Conservation (phyloP, 2,113 vertebrate species). For the Microcebus jonahi region DNA sequence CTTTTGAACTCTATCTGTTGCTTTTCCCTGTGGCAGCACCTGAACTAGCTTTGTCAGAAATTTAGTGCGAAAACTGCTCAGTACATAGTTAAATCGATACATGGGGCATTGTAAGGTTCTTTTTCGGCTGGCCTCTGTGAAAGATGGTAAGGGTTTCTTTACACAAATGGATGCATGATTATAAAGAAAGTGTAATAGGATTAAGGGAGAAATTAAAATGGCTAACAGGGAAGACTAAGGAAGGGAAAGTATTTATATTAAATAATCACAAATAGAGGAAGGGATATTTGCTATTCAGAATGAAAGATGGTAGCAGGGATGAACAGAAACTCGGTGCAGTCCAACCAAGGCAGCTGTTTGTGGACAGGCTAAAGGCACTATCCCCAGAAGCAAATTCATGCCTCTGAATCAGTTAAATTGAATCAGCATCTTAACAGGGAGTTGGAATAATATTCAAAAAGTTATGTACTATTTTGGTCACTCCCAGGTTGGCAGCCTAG, state of each 20-base stretch:
- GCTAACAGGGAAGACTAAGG: neutral
- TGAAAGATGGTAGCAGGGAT: neutral
- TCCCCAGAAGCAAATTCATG: neutral
- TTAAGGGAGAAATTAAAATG: neutral
- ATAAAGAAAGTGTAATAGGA: neutral
- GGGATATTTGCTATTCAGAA: no score
- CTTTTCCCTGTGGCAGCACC: neutral
- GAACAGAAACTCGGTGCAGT: neutral
- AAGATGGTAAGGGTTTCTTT: neutral
- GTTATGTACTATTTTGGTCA: rapidly evolving
- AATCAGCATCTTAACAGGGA: neutral
- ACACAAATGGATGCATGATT: neutral
- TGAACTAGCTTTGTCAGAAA: neutral
- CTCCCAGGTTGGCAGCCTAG: no score
- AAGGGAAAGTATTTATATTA: neutral
- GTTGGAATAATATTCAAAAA: neutral
- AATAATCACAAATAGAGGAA: neutral
- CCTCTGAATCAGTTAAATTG: rapidly evolving
- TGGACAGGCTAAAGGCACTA: neutral
- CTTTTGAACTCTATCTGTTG: neutral
- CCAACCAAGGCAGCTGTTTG: no score
- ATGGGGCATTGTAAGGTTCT: neutral
- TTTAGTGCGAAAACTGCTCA: neutral
- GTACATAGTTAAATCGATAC: neutral
- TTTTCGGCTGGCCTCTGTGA: neutral